A percentile compares a stretch with the other conserved stretches of the same genome.
phyloP scores from a whole-genome alignment of 2,113 vertebrate genomes.

The Amia ocellicauda region DNA sequence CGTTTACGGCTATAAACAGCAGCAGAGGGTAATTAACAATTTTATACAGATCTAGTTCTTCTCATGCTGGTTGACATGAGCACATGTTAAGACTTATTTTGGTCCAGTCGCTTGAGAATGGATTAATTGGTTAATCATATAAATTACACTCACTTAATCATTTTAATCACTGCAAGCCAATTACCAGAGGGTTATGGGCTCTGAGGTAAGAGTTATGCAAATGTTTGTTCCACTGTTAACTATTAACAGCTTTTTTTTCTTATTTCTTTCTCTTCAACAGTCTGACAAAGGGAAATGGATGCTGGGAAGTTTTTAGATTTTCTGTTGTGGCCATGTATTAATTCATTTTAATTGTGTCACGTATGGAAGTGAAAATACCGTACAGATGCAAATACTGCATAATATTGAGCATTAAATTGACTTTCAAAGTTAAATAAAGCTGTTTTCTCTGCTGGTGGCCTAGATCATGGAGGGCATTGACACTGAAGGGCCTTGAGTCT shows the following conservation, averaged over 20 bases:
- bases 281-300: slow-evolving; percentile 68
- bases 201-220: slow-evolving; percentile 78
- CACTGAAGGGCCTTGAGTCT: no score
- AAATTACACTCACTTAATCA: slow-evolving; percentile 83
- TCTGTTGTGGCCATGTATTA: no score
- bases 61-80: slow-evolving; percentile 59
- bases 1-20: background rate
- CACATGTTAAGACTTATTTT: slow-evolving; percentile 48
- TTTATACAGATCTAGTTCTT: slow-evolving; percentile 23
- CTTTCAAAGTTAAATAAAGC: no score
- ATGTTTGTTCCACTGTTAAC: slow-evolving; percentile 72
- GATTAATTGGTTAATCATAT: slow-evolving; percentile 83
- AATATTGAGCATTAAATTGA: no score
- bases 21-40: slow-evolving; percentile 7
- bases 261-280: no score
- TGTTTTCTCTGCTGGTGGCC: no score
- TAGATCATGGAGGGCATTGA: no score
- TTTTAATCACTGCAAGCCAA: slow-evolving; percentile 79
- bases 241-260: slow-evolving; percentile 69
- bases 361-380: no score
- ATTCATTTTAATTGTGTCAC: no score
- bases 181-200: slow-evolving; percentile 74
- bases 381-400: no score
- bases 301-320: background rate
- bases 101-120: slow-evolving; percentile 63